These are phyloP conservation scores for Anolis sagrei DNA, from an alignment of 2,113 vertebrate species.

Conservation along the genomic window DNA sequence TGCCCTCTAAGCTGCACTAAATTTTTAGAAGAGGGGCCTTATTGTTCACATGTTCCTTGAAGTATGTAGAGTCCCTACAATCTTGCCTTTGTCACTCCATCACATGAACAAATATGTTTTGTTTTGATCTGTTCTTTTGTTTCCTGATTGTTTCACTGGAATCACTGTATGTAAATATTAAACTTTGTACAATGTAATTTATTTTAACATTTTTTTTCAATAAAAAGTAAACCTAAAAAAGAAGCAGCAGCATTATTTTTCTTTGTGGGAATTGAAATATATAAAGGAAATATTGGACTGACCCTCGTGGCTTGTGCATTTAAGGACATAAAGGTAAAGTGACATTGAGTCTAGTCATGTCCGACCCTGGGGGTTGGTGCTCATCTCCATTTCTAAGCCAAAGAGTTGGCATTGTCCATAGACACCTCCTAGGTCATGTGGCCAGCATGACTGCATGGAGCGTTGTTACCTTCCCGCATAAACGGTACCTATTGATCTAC, in stretches of 20 bases:
- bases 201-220: conserved; percentile 82
- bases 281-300: neutral
- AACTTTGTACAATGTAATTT: conserved; percentile 81
- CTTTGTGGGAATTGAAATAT: neutral
- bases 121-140: conserved; percentile 51
- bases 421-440: no score
- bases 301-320: neutral
- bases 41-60: conserved; percentile 48
- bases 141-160: conserved; percentile 67
- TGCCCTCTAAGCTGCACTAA: conserved; percentile 54
- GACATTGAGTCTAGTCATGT: no score
- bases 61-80: conserved; percentile 47
- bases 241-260: conserved; percentile 4
- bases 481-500: no score
- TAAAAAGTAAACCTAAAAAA: conserved; percentile 70
- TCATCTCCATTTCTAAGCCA: no score
- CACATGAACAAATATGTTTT: conserved; percentile 34
- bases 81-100: conserved; percentile 50
- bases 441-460: no score
- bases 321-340: neutral
- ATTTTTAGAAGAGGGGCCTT: conserved; percentile 22
- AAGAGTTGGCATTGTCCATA: no score
- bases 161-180: conserved; percentile 77
- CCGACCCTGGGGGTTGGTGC: no score
- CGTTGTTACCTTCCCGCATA: no score